These are phyloP conservation scores for Scolanthus callimorphus DNA, from an alignment of 92 coral and sea anemone genomes.

Conservation along the genomic window DNA sequence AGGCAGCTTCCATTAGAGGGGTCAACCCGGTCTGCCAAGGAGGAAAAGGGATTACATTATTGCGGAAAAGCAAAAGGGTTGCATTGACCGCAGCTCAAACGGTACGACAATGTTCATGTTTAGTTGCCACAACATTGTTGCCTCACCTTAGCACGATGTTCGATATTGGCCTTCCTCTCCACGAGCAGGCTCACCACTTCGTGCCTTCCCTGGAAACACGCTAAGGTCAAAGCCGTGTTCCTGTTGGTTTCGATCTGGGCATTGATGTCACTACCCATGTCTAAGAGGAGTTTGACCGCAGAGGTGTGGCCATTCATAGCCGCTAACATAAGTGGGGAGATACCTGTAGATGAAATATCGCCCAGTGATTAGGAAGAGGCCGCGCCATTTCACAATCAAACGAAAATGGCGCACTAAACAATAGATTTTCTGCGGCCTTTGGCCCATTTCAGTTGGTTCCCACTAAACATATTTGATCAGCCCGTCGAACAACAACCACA, in stretches of 20 bases:
- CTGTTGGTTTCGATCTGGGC: slow-evolving; percentile 99
- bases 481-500: no score
- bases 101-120: no score
- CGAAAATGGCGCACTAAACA: no score
- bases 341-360: no score
- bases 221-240: slow-evolving; percentile 94
- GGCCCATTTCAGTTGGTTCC: no score
- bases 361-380: no score
- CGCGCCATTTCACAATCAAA: no score
- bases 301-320: slow-evolving; percentile 99
- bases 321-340: slow-evolving; percentile 98
- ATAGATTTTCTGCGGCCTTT: no score
- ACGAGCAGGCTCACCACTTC: slow-evolving; percentile 95
- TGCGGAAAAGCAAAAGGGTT: no score
- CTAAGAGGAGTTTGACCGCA: slow-evolving; percentile 89
- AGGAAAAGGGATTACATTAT: background rate
- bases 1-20: slow-evolving; percentile 98
- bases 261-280: slow-evolving; percentile 98
- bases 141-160: slow-evolving; percentile 94
- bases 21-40: slow-evolving; percentile 87
- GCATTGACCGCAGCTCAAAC: no score
- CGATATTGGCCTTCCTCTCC: slow-evolving; percentile 96
- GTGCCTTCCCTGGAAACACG: slow-evolving; percentile 97
- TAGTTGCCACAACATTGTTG: no score
- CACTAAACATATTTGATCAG: no score